Evolutionary conservation across 2,888 invertebrate genomes (phyloP), one percentile per base, ranked within the genome.

Genomic region (Panzeria rudis): DNA sequence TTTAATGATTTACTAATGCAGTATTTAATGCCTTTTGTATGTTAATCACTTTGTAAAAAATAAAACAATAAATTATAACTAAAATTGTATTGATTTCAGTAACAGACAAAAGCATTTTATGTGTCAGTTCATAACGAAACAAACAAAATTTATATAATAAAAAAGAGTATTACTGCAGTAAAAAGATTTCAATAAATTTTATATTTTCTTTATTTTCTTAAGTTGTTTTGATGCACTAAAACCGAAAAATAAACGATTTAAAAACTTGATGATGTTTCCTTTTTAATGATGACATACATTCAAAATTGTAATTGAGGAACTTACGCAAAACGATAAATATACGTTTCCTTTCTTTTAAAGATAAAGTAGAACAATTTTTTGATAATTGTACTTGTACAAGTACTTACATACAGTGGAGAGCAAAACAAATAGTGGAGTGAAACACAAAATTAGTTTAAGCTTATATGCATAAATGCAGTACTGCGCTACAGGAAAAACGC

Each of bases 1-100:
- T 82, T 85, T 85, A 85, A 85, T 85, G 85, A 85, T 82, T 85
- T 85, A 82, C 85, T 81, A 85, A 85, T 82, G 85, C 85, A 85
- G 85, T 82, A 82, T 73, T 82, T 85, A 85, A 85, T 85, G 85
- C 78, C 85, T 82, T 85, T 85, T 85, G 81, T 85, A 85, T 85
- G 85, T 85, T 82, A 85, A 85, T 82, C 81, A 78, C 47, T 78
- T 29, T 71, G 13, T 8, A n/a, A 41, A 32, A 29, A 23, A 50
- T 13, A 41, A 13, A 35, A 71, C 11, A 71, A 79, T 80, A 75
- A 75, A 81, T 81, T 81, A 61, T 32, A 29, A 61, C n/a, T 23
- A 52, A 44, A 75, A 32, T 76, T 69, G 32, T 69, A 76, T 76
- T 82, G 82, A 82, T 82, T 82, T 71, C 66, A 52, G 13, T 23